Conservation (phyloP, 2,888 invertebrate species). For the Sympetrum striolatum region DNA sequence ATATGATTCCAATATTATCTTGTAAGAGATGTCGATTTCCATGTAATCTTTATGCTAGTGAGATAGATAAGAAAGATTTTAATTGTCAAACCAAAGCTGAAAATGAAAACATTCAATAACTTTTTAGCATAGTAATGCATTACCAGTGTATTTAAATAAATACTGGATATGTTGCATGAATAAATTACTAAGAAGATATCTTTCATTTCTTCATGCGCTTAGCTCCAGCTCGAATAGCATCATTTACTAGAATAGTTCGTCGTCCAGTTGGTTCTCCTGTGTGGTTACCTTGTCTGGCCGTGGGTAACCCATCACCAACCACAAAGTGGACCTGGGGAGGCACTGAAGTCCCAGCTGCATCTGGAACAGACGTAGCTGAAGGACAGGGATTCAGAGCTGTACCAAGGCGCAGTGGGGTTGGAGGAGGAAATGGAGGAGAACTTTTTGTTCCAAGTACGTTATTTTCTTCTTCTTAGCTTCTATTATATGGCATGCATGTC, state of each 20-base stretch:
- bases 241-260: constrained; percentile 64
- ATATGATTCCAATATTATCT: no score
- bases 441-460: constrained; percentile 12
- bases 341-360: constrained; percentile 54
- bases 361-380: constrained; percentile 27
- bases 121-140: no score
- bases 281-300: constrained; percentile 63
- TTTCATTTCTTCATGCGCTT: background rate
- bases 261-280: constrained; percentile 65
- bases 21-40: no score
- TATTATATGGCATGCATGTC: no score
- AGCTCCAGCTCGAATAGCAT: constrained; percentile 66
- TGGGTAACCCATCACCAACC: constrained; percentile 61
- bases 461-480: background rate
- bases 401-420: constrained; percentile 12
- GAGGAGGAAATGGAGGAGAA: constrained; percentile 21
- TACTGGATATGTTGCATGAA: no score
- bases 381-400: constrained; percentile 10
- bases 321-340: constrained; percentile 64
- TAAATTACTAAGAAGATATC: background rate
- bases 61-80: no score
- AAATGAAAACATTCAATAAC: no score
- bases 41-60: no score
- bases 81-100: no score
- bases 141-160: no score